Conservation (phyloP, 2,888 invertebrate species). For the Acanthosepion lycidas region DNA sequence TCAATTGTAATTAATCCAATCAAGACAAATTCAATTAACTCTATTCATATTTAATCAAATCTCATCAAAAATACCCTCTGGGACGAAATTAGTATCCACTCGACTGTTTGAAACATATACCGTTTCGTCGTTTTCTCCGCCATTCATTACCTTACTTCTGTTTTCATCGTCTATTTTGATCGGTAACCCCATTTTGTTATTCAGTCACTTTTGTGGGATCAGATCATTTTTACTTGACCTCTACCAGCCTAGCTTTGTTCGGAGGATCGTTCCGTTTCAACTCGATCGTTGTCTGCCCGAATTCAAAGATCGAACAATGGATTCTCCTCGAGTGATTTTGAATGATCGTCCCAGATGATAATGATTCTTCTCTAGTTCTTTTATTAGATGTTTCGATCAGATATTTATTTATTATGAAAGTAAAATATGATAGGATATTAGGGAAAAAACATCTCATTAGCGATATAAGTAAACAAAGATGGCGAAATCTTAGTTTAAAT, state of each 20-base stretch:
- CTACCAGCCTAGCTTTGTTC: background rate
- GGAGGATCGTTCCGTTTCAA: background rate
- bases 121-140: background rate
- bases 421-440: background rate
- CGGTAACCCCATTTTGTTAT: background rate
- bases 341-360: background rate
- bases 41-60: background rate
- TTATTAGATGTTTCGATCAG: background rate
- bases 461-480: background rate
- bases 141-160: background rate
- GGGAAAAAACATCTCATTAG: background rate
- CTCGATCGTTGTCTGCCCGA: background rate
- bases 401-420: background rate
- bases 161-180: background rate
- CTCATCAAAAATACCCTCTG: background rate
- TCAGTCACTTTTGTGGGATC: background rate
- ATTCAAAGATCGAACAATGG: background rate
- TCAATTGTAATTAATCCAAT: constrained; percentile 33
- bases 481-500: background rate
- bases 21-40: constrained; percentile 21
- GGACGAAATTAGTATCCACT: background rate
- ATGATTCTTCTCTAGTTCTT: background rate
- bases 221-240: background rate
- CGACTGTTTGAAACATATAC: background rate
- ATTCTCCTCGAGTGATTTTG: background rate